Conservation (phyloP, 2,797 vertebrate genomes). For the Falco rusticolus region DNA sequence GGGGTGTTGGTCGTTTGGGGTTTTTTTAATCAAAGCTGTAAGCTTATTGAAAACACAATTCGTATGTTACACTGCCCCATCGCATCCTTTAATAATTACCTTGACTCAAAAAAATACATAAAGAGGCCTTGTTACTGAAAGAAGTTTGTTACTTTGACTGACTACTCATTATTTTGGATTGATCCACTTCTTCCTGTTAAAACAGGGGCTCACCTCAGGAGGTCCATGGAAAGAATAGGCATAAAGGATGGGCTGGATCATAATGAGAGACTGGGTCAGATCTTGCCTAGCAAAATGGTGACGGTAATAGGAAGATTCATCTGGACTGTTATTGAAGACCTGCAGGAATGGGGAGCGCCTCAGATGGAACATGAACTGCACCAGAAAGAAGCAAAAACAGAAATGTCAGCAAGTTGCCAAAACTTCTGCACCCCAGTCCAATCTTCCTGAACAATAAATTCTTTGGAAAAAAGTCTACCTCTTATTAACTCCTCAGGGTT, state of each 20-base stretch:
- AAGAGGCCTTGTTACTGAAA: not conserved
- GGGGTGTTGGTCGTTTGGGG: fast-evolving
- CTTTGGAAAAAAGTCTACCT: not conserved
- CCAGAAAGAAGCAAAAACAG: not conserved
- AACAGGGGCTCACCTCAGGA: conserved; percentile 87
- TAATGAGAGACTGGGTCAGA: conserved; percentile 96
- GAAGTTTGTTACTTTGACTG: not conserved
- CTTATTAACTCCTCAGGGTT: not conserved
- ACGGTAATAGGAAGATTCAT: conserved; percentile 95
- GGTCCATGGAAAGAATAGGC: conserved; percentile 97
- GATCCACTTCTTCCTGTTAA: not conserved
- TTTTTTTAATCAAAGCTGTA: not conserved
- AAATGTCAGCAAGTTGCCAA: not conserved
- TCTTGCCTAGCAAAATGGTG: conserved; percentile 96
- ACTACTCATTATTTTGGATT: not conserved
- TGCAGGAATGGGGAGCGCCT: conserved; percentile 95
- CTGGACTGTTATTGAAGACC: conserved; percentile 98
- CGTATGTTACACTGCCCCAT: not conserved
- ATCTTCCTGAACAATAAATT: not conserved
- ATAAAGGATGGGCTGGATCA: conserved; percentile 98
- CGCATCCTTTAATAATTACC: not conserved
- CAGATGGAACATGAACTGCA: conserved; percentile 98
- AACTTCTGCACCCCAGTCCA: not conserved
- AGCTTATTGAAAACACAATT: not conserved
- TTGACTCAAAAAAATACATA: not conserved